A percentile compares a stretch with the other conserved stretches of the same genome.
Conservation (phyloP, 2,113 vertebrate species). For the Oryzias woworae region DNA sequence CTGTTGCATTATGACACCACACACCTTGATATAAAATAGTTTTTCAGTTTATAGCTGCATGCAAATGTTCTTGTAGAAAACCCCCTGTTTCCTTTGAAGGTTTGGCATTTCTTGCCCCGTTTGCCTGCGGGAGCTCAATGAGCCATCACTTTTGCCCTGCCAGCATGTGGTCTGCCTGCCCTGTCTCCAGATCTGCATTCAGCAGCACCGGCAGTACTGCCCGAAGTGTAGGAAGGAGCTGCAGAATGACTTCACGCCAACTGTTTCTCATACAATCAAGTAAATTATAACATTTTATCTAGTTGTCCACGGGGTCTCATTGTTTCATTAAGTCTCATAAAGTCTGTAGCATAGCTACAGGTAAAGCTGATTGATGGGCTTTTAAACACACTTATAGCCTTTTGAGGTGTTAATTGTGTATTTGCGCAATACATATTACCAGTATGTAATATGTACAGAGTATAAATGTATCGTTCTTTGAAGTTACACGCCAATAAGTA, state of each 20-base stretch:
- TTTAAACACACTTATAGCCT: no score
- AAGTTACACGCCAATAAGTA: no score
- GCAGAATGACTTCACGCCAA: slow-evolving; percentile 36
- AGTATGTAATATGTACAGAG: no score
- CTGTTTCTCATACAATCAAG: slow-evolving; percentile 48
- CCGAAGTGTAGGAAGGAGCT: slow-evolving; percentile 59
- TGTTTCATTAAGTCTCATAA: no score
- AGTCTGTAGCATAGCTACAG: no score
- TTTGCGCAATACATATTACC: no score
- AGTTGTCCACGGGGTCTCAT: no score
- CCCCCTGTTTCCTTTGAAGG: slow-evolving; percentile 32
- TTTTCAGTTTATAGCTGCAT: no score
- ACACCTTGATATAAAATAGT: no score
- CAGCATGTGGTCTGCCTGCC: slow-evolving; percentile 70
- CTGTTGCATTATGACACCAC: neutral
- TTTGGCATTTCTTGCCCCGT: slow-evolving; percentile 68
- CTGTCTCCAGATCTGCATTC: slow-evolving; percentile 48
- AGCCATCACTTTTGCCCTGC: slow-evolving; percentile 74
- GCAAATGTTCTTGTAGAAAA: neutral
- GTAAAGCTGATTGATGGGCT: no score
- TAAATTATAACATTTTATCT: slow-evolving; percentile 5
- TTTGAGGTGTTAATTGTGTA: no score
- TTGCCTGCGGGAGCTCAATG: slow-evolving; percentile 57
- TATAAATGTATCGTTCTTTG: no score
- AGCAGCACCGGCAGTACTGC: slow-evolving; percentile 20